Evolutionary conservation across 2,113 vertebrate species (phyloP).

Genomic region (Crocuta crocuta): DNA sequence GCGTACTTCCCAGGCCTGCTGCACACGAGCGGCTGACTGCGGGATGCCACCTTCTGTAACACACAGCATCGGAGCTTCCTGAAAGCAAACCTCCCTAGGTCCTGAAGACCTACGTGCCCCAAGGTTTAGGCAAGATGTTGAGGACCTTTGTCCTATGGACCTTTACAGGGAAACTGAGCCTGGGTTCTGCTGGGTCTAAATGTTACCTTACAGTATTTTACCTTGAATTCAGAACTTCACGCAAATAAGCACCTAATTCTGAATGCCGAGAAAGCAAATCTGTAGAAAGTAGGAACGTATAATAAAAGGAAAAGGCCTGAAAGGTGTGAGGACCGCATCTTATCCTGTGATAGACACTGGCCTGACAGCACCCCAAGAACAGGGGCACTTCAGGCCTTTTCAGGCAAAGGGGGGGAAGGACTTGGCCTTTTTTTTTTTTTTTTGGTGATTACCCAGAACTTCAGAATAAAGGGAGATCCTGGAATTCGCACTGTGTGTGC

Average conservation of each 20-base stretch:
- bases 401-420: conserved; percentile 4
- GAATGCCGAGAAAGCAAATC: neutral
- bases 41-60: neutral
- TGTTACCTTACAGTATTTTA: neutral
- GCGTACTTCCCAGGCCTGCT: neutral
- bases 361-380: accelerated
- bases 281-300: neutral
- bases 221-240: neutral
- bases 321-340: too few species aligned
- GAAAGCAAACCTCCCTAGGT: too few species aligned
- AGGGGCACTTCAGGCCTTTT: neutral
- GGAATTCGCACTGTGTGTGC: neutral
- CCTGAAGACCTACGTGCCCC: too few species aligned
- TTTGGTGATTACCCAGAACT: conserved; percentile 64
- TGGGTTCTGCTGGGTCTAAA: accelerated
- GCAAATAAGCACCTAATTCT: neutral
- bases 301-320: neutral
- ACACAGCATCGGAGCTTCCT: neutral
- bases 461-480: conserved; percentile 64
- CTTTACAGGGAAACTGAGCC: neutral
- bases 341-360: accelerated
- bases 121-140: too few species aligned
- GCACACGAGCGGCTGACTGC: accelerated
- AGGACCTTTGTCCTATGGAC: accelerated
- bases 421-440: neutral